Conservation (phyloP, 2,888 invertebrate genomes). For the Tachina grossa region DNA sequence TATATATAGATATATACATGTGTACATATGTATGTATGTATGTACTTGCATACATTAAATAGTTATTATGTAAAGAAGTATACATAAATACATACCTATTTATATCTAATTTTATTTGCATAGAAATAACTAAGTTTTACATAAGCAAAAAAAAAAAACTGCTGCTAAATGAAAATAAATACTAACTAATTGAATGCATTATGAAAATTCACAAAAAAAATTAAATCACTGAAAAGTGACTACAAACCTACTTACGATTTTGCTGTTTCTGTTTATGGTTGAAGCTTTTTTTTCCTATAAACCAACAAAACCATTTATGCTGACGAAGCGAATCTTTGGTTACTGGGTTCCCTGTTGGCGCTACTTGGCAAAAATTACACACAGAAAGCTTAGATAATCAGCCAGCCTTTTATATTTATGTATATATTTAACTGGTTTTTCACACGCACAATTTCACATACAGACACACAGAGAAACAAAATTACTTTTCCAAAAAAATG, state of each 20-base stretch:
- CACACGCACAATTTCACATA: conserved; percentile 70
- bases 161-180: conserved; percentile 43
- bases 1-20: neutral
- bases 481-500: conserved; percentile 43
- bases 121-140: conserved; percentile 27
- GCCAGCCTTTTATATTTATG: neutral
- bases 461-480: conserved; percentile 67
- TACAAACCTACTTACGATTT: conserved; percentile 57
- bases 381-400: conserved; percentile 68
- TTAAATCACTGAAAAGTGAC: conserved; percentile 42
- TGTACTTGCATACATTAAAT: neutral
- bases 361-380: conserved; percentile 50
- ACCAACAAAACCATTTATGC: conserved; percentile 49
- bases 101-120: neutral
- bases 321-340: conserved; percentile 6
- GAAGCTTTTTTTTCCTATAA: conserved; percentile 62
- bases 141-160: conserved; percentile 56
- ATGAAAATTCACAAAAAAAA: conserved; percentile 36
- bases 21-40: no score
- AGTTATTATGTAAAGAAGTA: no score
- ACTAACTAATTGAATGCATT: conserved; percentile 16
- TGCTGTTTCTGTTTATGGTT: conserved; percentile 2
- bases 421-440: conserved; percentile 66
- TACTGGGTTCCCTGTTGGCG: conserved; percentile 4
- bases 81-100: no score